Evolutionary conservation across 1,140 invertebrate genomes (phyloP), one percentile per base, ranked within the genome.

Genomic region (Meloidogyne hapla): DNA sequence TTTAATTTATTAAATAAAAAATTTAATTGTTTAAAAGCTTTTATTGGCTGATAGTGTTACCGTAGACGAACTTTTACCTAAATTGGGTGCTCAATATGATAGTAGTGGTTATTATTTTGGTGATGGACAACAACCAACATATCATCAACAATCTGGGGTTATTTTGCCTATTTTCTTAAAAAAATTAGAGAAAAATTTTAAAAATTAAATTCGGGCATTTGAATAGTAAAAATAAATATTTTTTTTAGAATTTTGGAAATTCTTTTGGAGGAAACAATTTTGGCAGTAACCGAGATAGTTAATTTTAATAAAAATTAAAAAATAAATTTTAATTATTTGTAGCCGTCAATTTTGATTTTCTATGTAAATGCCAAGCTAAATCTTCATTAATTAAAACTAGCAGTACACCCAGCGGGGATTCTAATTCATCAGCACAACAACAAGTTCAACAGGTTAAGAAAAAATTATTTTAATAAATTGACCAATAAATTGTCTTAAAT

Each of bases 281-380:
- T 70, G 4, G 25, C 3, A 21, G 5, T 62, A 28, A 26, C 26
- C 45, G 70, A 72, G 23, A 48, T 45, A 45, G 56, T 48, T 48
- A 25, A 70, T 15, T 42, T 12, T 23, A 15, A 25, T 21, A 26
- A 70, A 70, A 12, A 1, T 28, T 56, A 75, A 4, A 25, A 15
- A 71, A 33, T 0, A n/a, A 26, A 38, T n/a, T n/a, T n/a, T n/a
- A n/a, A 10, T 65, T 23, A 25, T n/a, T 23, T 75, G 28, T 15
- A 65, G 56, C 63, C 15, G 71, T 73, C 10, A 81, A 83, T 66
- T 81, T 81, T 73, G 80, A 81, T 56, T 81, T 81, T 62, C 66
- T 80, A 63, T 81, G 80, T 74, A 83, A 83, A 42, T 81, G 80
- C 40, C 45, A 77, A 69, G 80, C 80, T 12, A 81, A 81, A 63